These are phyloP conservation scores for Acrobasis repandana DNA, from an alignment of 2,888 invertebrate species.

Conservation along the genomic window DNA sequence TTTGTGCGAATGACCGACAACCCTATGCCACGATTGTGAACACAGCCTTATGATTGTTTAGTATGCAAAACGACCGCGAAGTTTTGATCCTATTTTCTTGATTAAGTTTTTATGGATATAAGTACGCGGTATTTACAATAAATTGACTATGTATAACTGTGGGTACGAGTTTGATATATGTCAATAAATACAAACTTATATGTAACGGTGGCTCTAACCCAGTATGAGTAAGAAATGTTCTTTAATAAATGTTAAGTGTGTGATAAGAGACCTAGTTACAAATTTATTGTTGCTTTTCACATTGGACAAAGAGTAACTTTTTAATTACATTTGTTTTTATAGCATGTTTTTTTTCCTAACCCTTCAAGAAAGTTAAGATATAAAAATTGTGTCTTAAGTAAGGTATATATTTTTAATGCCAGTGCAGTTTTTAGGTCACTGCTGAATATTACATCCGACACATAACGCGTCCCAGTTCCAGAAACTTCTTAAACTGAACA, in stretches of 20 bases:
- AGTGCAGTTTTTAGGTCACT: constrained; percentile 2
- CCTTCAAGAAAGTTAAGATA: not conserved
- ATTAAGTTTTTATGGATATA: not conserved
- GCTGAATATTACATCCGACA: constrained; percentile 12
- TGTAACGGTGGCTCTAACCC: too few species aligned
- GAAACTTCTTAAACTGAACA: constrained; percentile 8
- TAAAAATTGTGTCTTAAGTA: not conserved
- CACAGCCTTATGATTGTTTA: constrained; percentile 15
- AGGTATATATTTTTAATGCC: not conserved
- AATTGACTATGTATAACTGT: not conserved
- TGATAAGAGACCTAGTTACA: too few species aligned
- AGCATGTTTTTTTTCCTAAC: not conserved
- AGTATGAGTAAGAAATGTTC: too few species aligned
- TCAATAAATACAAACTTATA: too few species aligned
- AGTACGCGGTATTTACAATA: not conserved
- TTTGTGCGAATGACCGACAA: constrained; percentile 41
- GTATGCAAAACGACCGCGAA: not conserved
- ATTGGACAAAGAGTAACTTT: too few species aligned
- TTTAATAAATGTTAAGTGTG: too few species aligned
- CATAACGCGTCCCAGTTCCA: not conserved
- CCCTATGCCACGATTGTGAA: constrained; percentile 14
- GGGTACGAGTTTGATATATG: too few species aligned
- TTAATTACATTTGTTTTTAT: not conserved
- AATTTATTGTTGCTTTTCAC: too few species aligned
- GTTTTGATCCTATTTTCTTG: not conserved